These are phyloP conservation scores for Himalopsyche phryganea DNA, from an alignment of 1,140 invertebrate species.

Conservation along the genomic window DNA sequence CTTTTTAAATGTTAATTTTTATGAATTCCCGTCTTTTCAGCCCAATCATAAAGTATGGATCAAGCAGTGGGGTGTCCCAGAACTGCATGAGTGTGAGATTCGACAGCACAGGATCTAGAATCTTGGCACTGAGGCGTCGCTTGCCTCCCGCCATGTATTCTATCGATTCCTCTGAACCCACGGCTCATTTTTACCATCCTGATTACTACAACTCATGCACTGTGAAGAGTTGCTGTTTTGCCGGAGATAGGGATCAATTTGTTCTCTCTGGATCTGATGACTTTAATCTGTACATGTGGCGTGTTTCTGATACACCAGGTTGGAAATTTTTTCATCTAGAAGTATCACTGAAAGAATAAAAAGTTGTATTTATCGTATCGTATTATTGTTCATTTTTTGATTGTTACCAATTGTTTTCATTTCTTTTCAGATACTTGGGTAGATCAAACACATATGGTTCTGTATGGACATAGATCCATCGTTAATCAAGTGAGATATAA, in stretches of 20 bases:
- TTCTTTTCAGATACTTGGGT: conserved; percentile 24
- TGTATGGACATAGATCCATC: conserved; percentile 89
- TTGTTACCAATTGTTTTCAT: no score
- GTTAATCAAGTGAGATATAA: conserved; percentile 96
- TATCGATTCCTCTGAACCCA: conserved; percentile 60
- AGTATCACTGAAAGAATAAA: no score
- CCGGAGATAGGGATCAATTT: conserved; percentile 84
- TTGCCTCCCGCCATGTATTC: conserved; percentile 80
- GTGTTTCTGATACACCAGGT: conserved; percentile 61
- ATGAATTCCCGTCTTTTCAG: conserved; percentile 43
- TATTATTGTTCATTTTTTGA: no score
- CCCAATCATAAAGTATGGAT: conserved; percentile 67
- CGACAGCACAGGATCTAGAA: conserved; percentile 70
- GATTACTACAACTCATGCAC: conserved; percentile 96
- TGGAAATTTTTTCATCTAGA: no score
- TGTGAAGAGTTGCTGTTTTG: conserved; percentile 95
- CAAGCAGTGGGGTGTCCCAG: conserved; percentile 59
- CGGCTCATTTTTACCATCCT: conserved; percentile 84
- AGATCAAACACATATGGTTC: conserved; percentile 69
- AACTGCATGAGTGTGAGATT: conserved; percentile 92
- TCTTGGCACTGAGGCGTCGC: conserved; percentile 80
- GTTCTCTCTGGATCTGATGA: conserved; percentile 91
- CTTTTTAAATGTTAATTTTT: no score
- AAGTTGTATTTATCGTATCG: not conserved
- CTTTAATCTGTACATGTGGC: conserved; percentile 94